These are phyloP conservation scores for Peromyscus maniculatus DNA, from an alignment of 2,113 vertebrate genomes.

Conservation along the genomic window DNA sequence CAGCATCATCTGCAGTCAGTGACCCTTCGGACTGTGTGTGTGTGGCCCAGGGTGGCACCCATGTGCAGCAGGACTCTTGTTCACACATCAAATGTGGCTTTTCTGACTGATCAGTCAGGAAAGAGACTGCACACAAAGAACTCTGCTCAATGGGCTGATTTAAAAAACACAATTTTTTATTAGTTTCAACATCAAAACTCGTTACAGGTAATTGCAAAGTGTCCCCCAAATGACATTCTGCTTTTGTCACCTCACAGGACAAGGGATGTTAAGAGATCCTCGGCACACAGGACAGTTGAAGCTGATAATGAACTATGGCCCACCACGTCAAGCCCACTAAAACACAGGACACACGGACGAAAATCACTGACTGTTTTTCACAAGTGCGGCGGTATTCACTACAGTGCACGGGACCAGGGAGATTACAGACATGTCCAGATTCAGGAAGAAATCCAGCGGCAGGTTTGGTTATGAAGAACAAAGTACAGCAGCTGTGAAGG, in stretches of 20 bases:
- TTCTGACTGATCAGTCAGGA: not conserved
- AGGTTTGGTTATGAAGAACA: not conserved
- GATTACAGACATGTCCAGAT: not conserved
- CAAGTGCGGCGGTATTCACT: not conserved
- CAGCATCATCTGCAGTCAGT: accelerated
- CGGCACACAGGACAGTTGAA: slow-evolving; percentile 34
- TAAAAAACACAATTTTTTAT: slow-evolving; percentile 66
- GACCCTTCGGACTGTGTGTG: not conserved
- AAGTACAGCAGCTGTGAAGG: not conserved
- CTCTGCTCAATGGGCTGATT: slow-evolving; percentile 6
- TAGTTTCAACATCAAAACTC: slow-evolving; percentile 77
- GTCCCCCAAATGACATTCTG: slow-evolving; percentile 53
- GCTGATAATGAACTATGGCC: not conserved
- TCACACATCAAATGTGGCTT: not conserved
- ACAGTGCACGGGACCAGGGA: not conserved
- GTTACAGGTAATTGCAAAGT: slow-evolving; percentile 66
- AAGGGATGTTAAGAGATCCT: slow-evolving; percentile 56
- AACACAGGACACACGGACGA: not conserved
- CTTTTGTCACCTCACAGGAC: slow-evolving; percentile 60
- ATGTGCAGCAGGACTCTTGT: not conserved
- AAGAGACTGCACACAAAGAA: slow-evolving; percentile 36
- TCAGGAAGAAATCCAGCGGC: not conserved
- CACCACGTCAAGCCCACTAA: not conserved
- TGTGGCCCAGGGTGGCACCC: accelerated
- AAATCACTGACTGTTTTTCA: not conserved